Evolutionary conservation across 2,797 vertebrate species (phyloP), one percentile per base, ranked within the genome.

Genomic region (Micrastur ruficollis): DNA sequence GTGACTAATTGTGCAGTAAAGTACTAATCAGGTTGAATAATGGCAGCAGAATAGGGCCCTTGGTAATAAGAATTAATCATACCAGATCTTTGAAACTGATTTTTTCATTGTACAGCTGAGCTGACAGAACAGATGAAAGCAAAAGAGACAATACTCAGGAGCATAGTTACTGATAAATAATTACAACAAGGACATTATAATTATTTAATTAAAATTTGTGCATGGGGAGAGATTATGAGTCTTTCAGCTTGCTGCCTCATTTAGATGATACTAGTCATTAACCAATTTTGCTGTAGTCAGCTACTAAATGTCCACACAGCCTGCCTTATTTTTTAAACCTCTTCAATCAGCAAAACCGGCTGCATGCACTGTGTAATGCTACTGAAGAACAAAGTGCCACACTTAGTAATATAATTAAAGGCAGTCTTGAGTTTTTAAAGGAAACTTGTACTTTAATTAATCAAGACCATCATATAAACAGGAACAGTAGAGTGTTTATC

Each of bases 141-240:
- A 50, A 95, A 96, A 96, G 90, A 96, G 82, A 84, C 92, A 97
- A 97, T 98, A 96, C 98, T 98, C 98, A 96, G 93, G 98, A 98
- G 98, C 96, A 97, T 96, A 97, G 96, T 98, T 97, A 97, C 97
- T 97, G 97, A 98, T 98, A 98, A 98, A 98, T 98, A 98, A 98
- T 98, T 98, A 98, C 98, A 98, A 97, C 91, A 95, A 97, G 97
- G 95, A 94, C 91, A 86, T 98, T 97, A 97, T 96, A 97, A 98
- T 98, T 98, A 98, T 98, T 98, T 98, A 98, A 98, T 98, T 98
- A 98, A 97, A 98, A 97, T 98, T 96, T 98, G 97, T 84, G 86
- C 98, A 97, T 97, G 90, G 97, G 92, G 96, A 98, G 95, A 98
- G 97, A 98, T 98, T 98, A 98, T 97, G 97, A 97, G 97, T 86